Percentiles rank a stretch among this genome's conserved stretches.
phyloP scores from a whole-genome alignment of 2,888 invertebrate species.

The Tiliacea aurago region DNA sequence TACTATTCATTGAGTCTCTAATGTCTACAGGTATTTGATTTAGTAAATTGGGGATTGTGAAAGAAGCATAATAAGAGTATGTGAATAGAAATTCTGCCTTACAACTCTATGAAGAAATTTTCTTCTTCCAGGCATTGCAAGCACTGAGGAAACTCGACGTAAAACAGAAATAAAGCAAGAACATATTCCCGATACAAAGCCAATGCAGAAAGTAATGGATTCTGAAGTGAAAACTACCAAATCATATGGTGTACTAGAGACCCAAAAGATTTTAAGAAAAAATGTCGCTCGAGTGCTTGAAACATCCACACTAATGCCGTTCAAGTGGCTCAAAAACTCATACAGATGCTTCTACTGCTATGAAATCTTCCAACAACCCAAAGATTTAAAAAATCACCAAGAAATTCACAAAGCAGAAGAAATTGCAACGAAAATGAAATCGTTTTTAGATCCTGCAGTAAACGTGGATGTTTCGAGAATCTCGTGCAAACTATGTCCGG shows the following conservation, averaged over 20 bases:
- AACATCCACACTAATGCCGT: conserved; percentile 68
- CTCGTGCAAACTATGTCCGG: conserved; percentile 68
- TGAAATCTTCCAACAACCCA: conserved; percentile 70
- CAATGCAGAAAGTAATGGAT: conserved; percentile 5
- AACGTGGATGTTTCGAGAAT: conserved; percentile 70
- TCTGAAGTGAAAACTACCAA: neutral
- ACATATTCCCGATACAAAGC: neutral
- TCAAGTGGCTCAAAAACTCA: conserved; percentile 70
- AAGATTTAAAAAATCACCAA: conserved; percentile 71
- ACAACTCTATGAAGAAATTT: conserved; percentile 58
- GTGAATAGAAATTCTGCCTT: neutral
- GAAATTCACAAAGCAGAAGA: conserved; percentile 62
- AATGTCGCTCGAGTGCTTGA: conserved; percentile 71
- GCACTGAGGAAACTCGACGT: neutral
- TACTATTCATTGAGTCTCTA: too few species aligned
- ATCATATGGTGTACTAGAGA: conserved; percentile 23
- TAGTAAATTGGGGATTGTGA: too few species aligned
- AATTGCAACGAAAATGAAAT: conserved; percentile 63
- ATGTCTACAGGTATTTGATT: too few species aligned
- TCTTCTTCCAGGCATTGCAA: conserved; percentile 66
- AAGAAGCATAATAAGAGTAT: neutral
- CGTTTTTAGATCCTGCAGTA: conserved; percentile 68
- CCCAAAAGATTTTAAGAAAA: conserved; percentile 60
- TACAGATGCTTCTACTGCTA: conserved; percentile 76
- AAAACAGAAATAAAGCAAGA: conserved; percentile 25